phyloP scores from a whole-genome alignment of 2,797 vertebrate species.

The Sorex maritimensis region DNA sequence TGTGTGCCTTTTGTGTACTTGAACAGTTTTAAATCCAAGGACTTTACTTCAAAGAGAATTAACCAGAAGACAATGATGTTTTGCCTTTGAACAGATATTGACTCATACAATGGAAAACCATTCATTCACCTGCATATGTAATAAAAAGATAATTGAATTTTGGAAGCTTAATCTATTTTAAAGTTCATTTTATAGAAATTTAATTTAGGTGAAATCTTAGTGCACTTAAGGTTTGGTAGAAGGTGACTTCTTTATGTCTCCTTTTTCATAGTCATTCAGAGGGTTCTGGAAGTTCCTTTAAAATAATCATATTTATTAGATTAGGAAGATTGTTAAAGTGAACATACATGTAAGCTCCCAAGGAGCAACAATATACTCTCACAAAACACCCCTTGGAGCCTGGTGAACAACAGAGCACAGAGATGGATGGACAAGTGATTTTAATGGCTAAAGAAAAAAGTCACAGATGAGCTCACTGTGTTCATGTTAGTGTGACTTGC shows the following conservation, averaged over 20 bases:
- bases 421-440: neutral
- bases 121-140: neutral
- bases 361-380: neutral
- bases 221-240: neutral
- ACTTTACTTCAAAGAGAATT: neutral
- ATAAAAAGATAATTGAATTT: neutral
- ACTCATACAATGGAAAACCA: neutral
- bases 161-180: conserved; percentile 22
- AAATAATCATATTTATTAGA: conserved; percentile 9
- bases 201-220: conserved; percentile 5
- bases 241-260: neutral
- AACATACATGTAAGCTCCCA: conserved; percentile 33
- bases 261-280: neutral
- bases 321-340: neutral
- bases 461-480: neutral
- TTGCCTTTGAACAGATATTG: neutral
- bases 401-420: neutral
- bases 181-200: conserved; percentile 15
- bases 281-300: neutral
- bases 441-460: neutral
- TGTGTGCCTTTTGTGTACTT: neutral
- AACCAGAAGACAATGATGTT: neutral
- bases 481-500: neutral
- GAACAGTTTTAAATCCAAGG: conserved; percentile 45
- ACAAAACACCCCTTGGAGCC: neutral